Evolutionary conservation across 1,140 invertebrate genomes (phyloP), one percentile per base, ranked within the genome.

Genomic region (Papilio machaon): DNA sequence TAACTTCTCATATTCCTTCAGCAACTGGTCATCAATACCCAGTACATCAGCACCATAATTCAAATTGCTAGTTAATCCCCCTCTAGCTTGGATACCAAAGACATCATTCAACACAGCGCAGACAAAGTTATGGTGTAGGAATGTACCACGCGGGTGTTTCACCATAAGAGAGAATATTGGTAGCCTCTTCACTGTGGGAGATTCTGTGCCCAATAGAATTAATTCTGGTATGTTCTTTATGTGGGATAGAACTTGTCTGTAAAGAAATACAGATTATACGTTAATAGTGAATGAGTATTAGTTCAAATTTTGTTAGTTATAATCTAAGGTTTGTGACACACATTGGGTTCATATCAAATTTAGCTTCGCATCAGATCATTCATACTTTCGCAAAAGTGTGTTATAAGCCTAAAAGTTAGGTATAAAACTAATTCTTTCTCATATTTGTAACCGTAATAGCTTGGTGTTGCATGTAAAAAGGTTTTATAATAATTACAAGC

Each of bases 71-170:
- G 91, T 92, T 67, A 97, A 97, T 1, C 98, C 98, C 10, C 97
- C 97, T 85, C 98, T 95, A 0, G 97, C 97, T 93, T 99, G 98
- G 60, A 99, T 98, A 0, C 98, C 98, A 90, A 98, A 99, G 11
- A 99, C 96, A 89, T 99, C 98, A 87, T 99, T 99, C 5, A 99
- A 95, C 1, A 99, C 95, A 2, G 97, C 97, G 85, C 97, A 97
- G 0, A 99, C 96, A 92, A 98, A 99, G 92, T 99, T 99, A 88
- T 99, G 97, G 92, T 99, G 98, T 0, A 99, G 96, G 89, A 97
- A 98, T 2, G 96, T 96, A 7, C 97, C 97, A 8, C 96, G 93
- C 0, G 97, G 96, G 93, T 99, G 97, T 79, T 97, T 96, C 52
- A 99, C 96, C 92, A 99, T 95, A 85, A 99, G 97, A 13, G 98